Evolutionary conservation across 2,888 invertebrate genomes (phyloP).

Genomic region (Nephrocerus scutellatus): DNA sequence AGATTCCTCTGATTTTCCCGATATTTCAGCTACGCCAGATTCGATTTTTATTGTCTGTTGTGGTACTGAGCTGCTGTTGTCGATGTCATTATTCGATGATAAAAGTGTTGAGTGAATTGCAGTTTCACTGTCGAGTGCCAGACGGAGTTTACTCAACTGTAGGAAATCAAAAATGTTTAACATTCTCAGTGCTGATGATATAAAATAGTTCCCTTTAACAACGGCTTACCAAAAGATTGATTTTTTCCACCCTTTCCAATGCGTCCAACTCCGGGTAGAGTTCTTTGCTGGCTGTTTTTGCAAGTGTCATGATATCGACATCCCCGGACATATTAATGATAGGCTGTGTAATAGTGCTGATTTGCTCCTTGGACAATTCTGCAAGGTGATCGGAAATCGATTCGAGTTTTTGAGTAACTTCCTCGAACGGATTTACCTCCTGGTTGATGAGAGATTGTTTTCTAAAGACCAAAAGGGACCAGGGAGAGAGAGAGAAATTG

Average conservation of each 20-base stretch:
- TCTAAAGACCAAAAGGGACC: slow-evolving; percentile 35
- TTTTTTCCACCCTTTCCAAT: slow-evolving; percentile 64
- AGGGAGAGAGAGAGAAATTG: no score
- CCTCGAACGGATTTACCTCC: slow-evolving; percentile 53
- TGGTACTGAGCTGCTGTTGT: slow-evolving; percentile 44
- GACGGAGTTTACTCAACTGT: slow-evolving; percentile 68
- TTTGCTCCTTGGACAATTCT: slow-evolving; percentile 37
- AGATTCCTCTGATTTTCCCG: slow-evolving; percentile 12
- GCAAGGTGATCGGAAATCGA: slow-evolving; percentile 33
- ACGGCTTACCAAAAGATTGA: slow-evolving; percentile 80
- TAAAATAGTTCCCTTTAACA: not conserved
- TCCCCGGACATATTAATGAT: slow-evolving; percentile 48
- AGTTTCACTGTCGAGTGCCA: slow-evolving; percentile 67
- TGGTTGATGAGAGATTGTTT: slow-evolving; percentile 57
- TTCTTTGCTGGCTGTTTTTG: slow-evolving; percentile 78
- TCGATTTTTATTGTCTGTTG: slow-evolving; percentile 17
- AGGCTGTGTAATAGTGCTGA: slow-evolving; percentile 38
- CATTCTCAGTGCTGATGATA: not conserved
- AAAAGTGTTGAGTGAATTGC: slow-evolving; percentile 50
- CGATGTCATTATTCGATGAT: slow-evolving; percentile 16
- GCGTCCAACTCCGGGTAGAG: slow-evolving; percentile 67
- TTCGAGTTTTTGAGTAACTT: slow-evolving; percentile 40
- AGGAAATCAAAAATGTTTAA: slow-evolving; percentile 16
- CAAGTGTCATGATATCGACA: slow-evolving; percentile 79
- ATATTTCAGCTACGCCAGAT: not conserved